Percentiles rank a stretch among this genome's conserved stretches.
Evolutionary conservation across 1,140 invertebrate species (phyloP).

Genomic region (Andricus grossulariae): DNA sequence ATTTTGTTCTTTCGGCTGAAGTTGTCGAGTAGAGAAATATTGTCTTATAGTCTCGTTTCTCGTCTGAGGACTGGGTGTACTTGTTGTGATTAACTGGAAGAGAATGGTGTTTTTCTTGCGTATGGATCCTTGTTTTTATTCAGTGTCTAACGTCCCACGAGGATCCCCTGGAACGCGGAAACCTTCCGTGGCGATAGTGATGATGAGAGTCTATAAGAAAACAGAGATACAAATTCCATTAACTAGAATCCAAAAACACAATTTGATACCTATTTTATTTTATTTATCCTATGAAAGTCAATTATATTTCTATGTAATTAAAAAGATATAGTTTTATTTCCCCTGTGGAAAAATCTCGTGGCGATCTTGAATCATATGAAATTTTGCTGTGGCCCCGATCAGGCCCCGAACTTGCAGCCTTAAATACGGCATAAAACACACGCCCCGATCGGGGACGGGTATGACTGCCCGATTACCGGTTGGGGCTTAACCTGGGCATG

Average conservation of each 20-base stretch:
- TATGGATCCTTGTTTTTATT: conserved; percentile 70
- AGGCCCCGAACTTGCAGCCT: too few species aligned
- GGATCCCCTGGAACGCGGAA: conserved; percentile 61
- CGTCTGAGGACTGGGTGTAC: conserved; percentile 34
- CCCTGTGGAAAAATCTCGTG: too few species aligned
- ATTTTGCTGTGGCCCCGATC: too few species aligned
- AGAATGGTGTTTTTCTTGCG: conserved; percentile 68
- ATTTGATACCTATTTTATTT: neutral
- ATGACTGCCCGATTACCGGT: too few species aligned
- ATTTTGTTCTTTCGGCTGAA: neutral
- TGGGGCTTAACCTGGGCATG: too few species aligned
- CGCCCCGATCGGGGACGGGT: too few species aligned
- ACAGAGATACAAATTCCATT: conserved; percentile 49
- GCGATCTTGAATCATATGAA: too few species aligned
- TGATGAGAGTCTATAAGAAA: conserved; percentile 50
- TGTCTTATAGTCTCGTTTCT: conserved; percentile 57
- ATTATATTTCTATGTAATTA: too few species aligned
- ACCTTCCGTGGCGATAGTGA: conserved; percentile 47
- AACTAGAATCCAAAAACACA: neutral
- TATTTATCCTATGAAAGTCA: neutral
- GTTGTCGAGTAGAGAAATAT: conserved; percentile 51
- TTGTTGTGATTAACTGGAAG: conserved; percentile 64
- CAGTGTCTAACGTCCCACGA: conserved; percentile 56
- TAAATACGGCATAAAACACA: too few species aligned
- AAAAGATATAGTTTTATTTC: too few species aligned